Base-by-base conservation (phyloP, 1,140 invertebrate species). In the Antheraea pernyi region DNA sequence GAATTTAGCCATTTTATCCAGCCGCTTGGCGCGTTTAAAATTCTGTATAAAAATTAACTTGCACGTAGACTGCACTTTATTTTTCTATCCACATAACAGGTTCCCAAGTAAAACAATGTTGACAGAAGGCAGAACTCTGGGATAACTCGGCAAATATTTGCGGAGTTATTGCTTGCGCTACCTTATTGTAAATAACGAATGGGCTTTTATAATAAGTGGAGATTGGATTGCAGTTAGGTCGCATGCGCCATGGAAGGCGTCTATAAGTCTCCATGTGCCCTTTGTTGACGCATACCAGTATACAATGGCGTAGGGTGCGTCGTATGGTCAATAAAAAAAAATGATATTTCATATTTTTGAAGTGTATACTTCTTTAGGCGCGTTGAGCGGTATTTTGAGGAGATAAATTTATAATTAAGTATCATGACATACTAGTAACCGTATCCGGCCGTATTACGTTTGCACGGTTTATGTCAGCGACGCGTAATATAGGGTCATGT, bases 251-350 rank as follows among this genome's bases (percentile, higher is more conserved):
- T 76, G 72, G 64, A 75, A 73, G 79, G 80, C 80, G 80, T 77
- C 77, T 68, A 60, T 42, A 69, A 78, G 80, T 82, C 80, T 82
- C 74, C 72, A 69, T 77, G 71, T 74, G 71, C 74, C 71, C 65
- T 77, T 67, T 70, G 67, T 19, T 37, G 62, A 71, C 67, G 60
- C 73, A 79, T 69, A 72, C 75, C 39, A 19, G 60, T 30, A 42
- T 9, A 62, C 68, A 22, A 42, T 11, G 48, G 0, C 7, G 60
- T 65, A 60, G 48, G 71, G 7, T 18, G 70, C 11, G 70, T 53
- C 13, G 11, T 53, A 53, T 13, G 46, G 46, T n/a, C 11, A 53
- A 53, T 1, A 16, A 13, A 13, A 13, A 13, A 53, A 53, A 6
- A 9, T 10, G 1, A 16, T 53, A 16, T 53, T 53, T 2, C 11